phyloP scores from a whole-genome alignment of 2,797 vertebrate genomes.

The Sebastes minor region DNA sequence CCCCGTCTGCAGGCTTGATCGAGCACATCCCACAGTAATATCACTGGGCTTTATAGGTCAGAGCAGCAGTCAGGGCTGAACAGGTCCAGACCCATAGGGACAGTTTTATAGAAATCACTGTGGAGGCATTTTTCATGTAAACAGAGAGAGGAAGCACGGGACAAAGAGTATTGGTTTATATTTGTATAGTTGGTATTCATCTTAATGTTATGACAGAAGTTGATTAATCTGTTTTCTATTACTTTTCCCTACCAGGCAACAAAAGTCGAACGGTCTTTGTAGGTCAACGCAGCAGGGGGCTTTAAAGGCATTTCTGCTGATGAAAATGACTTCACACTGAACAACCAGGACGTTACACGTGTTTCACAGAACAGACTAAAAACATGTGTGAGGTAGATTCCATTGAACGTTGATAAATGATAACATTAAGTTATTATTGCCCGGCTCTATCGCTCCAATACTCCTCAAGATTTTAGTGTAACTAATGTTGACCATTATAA shows the following conservation, averaged over 20 bases:
- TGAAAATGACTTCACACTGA: background rate
- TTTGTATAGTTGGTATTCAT: constrained; percentile 5
- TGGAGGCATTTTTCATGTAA: constrained; percentile 16
- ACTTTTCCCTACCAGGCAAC: background rate
- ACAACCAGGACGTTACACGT: background rate
- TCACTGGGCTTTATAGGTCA: constrained; percentile 32
- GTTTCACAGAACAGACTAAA: background rate
- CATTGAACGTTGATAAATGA: background rate
- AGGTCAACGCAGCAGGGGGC: background rate
- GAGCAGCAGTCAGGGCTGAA: constrained; percentile 17
- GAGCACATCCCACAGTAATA: constrained; percentile 29
- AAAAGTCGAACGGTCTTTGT: background rate
- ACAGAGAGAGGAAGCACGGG: background rate
- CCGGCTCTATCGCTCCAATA: background rate
- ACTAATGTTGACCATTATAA: background rate
- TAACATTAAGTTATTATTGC: background rate
- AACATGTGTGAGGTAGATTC: background rate
- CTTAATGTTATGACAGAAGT: constrained; percentile 12
- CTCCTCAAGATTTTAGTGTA: background rate
- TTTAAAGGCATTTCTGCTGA: background rate
- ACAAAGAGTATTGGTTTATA: constrained; percentile 9
- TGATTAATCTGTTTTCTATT: constrained; percentile 34
- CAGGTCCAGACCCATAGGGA: constrained; percentile 1
- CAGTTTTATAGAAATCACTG: background rate
- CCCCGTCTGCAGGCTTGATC: constrained; percentile 42